Evolutionary conservation across 2,888 invertebrate species (phyloP).

Genomic region (Chrysolina haemoptera): DNA sequence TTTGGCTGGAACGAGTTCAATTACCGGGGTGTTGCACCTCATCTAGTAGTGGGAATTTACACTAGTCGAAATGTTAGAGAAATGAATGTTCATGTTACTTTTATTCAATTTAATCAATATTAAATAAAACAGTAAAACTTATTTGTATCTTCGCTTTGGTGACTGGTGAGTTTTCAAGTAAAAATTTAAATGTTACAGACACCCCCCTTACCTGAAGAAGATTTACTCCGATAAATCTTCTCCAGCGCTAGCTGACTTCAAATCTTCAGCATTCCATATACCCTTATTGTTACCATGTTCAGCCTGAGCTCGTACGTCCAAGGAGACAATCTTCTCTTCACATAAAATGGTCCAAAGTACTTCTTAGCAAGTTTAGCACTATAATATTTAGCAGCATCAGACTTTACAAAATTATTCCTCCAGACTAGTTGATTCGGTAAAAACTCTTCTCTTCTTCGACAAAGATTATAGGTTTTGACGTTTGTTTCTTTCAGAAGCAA

Average conservation of each 20-base stretch:
- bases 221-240: conserved; percentile 5
- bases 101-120: no score
- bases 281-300: conserved; percentile 32
- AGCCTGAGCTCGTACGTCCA: conserved; percentile 41
- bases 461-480: conserved; percentile 29
- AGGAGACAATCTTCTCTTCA: conserved; percentile 33
- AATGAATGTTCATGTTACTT: no score
- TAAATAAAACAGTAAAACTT: no score
- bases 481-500: conserved; percentile 27
- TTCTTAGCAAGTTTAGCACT: conserved; percentile 42
- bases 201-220: conserved; percentile 25
- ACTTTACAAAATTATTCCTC: conserved; percentile 33
- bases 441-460: conserved; percentile 30
- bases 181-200: no score
- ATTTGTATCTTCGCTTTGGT: no score
- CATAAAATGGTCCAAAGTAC: no score
- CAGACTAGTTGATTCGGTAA: conserved; percentile 27
- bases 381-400: conserved; percentile 38
- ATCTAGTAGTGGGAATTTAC: no score
- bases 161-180: no score
- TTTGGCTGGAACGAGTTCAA: no score
- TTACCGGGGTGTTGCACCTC: no score
- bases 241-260: conserved; percentile 24
- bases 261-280: conserved; percentile 32
- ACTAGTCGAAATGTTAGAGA: no score